Evolutionary conservation across 2,888 invertebrate genomes (phyloP), one percentile per base, ranked within the genome.

Genomic region (Liodrosophila aerea): DNA sequence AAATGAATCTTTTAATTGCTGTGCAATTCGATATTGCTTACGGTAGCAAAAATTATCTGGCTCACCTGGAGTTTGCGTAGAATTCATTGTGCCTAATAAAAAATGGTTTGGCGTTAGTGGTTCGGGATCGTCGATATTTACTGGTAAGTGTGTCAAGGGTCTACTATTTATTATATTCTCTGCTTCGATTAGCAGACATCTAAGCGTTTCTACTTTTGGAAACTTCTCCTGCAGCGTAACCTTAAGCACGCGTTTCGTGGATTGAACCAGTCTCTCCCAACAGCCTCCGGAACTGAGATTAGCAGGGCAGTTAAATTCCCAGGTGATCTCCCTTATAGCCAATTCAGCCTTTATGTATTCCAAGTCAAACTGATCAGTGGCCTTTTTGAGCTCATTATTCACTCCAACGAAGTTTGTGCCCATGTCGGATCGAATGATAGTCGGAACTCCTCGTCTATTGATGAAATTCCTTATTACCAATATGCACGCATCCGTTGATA

Each of bases 401-500:
- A 31, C 49, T 9, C 54, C 11, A n/a, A n/a, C n/a, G n/a, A n/a
- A n/a, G n/a, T n/a, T n/a, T n/a, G n/a, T n/a, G n/a, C n/a, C n/a
- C n/a, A 31, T 47, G 7, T 54, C 46, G 0, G 41, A 27, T 8
- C 40, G 15, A 5, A 56, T 41, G 1, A 18, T 33, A 2, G 16
- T 5, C 4, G 56, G 49, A 11, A 33, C 33, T 7, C 50, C 45
- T 33, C 50, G 15, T 12, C 50, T 16, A 5, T 37, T 39, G 1
- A 66, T 46, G 37, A 64, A 64, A 16, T 71, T 69, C 2, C 57
- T 37, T 4, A 72, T 33, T 3, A 27, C 49, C 51, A 68, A 50
- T 4, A 66, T 31, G 27, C 68, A 71, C 1, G 66, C 64, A 15
- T 68, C 60, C 1, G 65, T 49, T 9, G 67, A 69, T 1, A 70